Base-by-base conservation (phyloP, 1,140 invertebrate genomes). In the Dinoponera quadriceps region DNA sequence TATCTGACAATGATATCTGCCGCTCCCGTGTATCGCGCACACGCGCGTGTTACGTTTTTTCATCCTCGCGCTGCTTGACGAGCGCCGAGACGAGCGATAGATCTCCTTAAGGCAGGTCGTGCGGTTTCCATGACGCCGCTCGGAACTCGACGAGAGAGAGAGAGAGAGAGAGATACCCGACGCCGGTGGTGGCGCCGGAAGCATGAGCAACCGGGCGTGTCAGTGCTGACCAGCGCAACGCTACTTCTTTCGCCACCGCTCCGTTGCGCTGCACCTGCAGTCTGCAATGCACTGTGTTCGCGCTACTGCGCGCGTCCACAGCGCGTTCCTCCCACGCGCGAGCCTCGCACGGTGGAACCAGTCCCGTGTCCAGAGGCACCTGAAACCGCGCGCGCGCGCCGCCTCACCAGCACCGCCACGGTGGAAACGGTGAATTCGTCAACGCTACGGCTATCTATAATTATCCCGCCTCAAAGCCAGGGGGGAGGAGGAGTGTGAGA, bases 181-280 rank as follows among this genome's bases (percentile, higher is more conserved):
- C n/a, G 20, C 62, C 65, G 68, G 88, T 62, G 81, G 80, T 90
- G 91, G 88, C 89, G 92, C 91, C 91, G 92, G 91, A 92, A 92
- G 90, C 89, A 80, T 63, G 65, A 85, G 87, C 90, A 92, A 90
- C 90, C 92, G 89, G 91, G 92, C 92, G 92, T 93, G 92, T 93
- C 92, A 91, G 91, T 88, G 89, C 92, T 93, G 92, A 93, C 92
- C 92, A 93, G 90, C 92, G 91, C 92, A 93, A 92, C 88, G 90
- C 90, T 88, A 90, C 91, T 91, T 89, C 92, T 90, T 92, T 91
- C 85, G 87, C 91, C 90, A 87, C 89, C 75, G 88, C 83, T 82
- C 77, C 84, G 66, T 89, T 72, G 84, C 87, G 57, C 38, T 90
- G 85, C 92, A 92, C 91, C 92, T 93, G 92, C 87, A 89, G 88